phyloP scores from a whole-genome alignment of 2,888 invertebrate genomes.

The Dorcus parallelipipedus region DNA sequence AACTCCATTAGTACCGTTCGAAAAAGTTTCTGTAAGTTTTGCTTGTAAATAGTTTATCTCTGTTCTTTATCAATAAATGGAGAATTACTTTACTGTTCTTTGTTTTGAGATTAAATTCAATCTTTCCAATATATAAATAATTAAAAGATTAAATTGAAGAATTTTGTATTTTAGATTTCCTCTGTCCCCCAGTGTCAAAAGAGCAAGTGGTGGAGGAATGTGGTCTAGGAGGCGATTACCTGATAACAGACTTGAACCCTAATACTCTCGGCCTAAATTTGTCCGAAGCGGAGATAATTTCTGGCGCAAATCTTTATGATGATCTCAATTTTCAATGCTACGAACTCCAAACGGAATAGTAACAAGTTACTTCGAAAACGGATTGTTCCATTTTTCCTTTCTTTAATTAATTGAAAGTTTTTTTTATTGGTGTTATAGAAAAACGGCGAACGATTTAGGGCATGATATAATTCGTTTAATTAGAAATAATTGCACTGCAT shows the following conservation, averaged over 20 bases:
- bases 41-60: not conserved
- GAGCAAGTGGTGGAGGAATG: constrained; percentile 77
- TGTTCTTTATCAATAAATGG: not conserved
- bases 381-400: too few relatives aligned
- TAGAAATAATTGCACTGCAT: too few relatives aligned
- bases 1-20: too few relatives aligned
- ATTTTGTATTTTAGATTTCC: constrained; percentile 50
- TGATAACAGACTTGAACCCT: constrained; percentile 56
- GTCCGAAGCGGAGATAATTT: constrained; percentile 52
- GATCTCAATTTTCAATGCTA: constrained; percentile 55
- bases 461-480: too few relatives aligned
- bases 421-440: too few relatives aligned
- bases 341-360: constrained; percentile 44
- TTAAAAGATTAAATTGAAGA: not conserved
- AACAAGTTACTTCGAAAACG: not conserved
- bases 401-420: too few relatives aligned
- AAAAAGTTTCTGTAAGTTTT: not conserved
- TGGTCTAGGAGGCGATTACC: constrained; percentile 60
- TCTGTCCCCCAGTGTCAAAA: constrained; percentile 64
- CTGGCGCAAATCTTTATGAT: constrained; percentile 52
- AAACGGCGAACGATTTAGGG: too few relatives aligned
- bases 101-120: not conserved
- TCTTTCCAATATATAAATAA: not conserved
- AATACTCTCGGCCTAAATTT: constrained; percentile 52
- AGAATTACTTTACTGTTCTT: not conserved